Evolutionary conservation across 2,113 vertebrate species (phyloP).

Genomic region (Carollia perspicillata): DNA sequence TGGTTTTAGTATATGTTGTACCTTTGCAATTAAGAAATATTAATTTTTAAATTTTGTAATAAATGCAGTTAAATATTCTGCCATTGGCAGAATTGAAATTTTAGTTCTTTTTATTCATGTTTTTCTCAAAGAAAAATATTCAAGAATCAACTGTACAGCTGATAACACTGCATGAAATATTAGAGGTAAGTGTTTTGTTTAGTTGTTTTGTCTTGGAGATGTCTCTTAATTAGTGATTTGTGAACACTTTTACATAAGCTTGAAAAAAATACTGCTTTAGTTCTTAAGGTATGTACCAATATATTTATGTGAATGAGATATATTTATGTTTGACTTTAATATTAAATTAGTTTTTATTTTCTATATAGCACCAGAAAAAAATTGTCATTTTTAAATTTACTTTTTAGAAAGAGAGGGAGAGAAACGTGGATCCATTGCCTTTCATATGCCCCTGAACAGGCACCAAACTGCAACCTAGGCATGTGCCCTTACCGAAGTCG

Average conservation of each 20-base stretch:
- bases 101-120: conserved; percentile 58
- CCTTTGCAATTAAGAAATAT: conserved; percentile 1
- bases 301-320: no score
- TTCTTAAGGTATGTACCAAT: not conserved
- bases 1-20: conserved; percentile 8
- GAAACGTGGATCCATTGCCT: no score
- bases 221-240: not conserved
- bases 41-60: not conserved
- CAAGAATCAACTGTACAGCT: conserved; percentile 59
- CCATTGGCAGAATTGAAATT: not conserved
- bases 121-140: conserved; percentile 63
- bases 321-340: not conserved
- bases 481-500: no score
- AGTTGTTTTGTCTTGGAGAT: not conserved
- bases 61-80: not conserved
- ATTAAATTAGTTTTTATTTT: conserved; percentile 3
- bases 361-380: not conserved
- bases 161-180: conserved; percentile 75
- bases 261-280: not conserved
- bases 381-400: not conserved
- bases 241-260: not conserved
- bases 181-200: conserved; percentile 80
- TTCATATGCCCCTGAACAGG: no score
- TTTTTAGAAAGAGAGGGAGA: no score
- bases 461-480: no score